Base-by-base conservation (phyloP, 1,140 invertebrate genomes). In the Ctenoplectra terminalis region DNA sequence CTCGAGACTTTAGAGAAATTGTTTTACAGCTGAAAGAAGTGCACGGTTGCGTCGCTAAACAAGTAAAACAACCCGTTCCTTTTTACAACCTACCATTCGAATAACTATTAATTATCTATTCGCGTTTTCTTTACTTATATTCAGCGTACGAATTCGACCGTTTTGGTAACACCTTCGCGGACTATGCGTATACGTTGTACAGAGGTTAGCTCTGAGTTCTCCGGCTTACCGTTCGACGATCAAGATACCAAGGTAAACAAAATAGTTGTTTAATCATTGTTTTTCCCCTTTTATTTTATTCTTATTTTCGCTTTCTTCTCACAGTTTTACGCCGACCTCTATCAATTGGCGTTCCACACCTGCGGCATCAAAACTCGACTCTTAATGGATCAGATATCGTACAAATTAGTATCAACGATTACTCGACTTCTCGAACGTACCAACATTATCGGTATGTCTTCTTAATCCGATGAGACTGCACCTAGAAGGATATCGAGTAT, bases 21-120 rank as follows among this genome's bases (percentile, higher is more conserved):
- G 95, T 97, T 0, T 93, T 97, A 81, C 96, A 97, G 88, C 94
- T 97, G 75, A 95, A 97, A 70, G 96, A 97, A 90, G 93, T 95
- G 1, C 94, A 96, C 0, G 95, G 96, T 58, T 91, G 88, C 60
- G 56, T 92, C 13, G 90, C 92, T 4, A 92, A 91, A 80, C 82
- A 91, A 77, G 91, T 90, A 73, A 60, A 43, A 77, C 0, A 8
- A 4, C 20, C 26, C 7, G 7, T 20, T 46, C 7, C 0, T 0
- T 20, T 4, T 50, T n/a, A n/a, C n/a, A n/a, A n/a, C n/a, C n/a
- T n/a, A n/a, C n/a, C n/a, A n/a, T n/a, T n/a, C 11, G 9, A n/a
- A 8, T 56, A 15, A 69, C n/a, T n/a, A n/a, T 40, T 43, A 46
- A 43, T 34, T 50, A 6, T 70, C 73, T 20, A 48, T 17, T 11